A percentile compares a stretch with the other conserved stretches of the same genome.
Evolutionary conservation across 35 echinoderm and acorn worm species (phyloP).

Genomic region (Eucidaris tribuloides): DNA sequence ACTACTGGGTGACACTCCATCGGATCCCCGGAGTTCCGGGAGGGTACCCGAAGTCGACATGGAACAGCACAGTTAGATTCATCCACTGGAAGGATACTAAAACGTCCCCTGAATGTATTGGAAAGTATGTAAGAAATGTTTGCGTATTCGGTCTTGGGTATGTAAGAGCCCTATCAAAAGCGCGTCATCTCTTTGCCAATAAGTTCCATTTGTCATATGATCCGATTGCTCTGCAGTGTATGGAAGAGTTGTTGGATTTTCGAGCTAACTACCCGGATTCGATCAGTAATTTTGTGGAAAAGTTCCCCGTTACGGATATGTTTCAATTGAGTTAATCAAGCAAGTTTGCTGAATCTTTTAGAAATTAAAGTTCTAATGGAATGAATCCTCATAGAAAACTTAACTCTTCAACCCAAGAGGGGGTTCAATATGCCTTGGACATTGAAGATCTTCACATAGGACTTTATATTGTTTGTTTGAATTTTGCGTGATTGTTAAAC

Average conservation of each 20-base stretch:
- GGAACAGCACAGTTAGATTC: slow-evolving; percentile 20
- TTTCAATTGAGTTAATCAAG: too few species aligned
- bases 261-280: not conserved
- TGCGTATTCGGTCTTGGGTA: slow-evolving; percentile 62
- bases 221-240: slow-evolving; percentile 61
- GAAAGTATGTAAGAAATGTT: slow-evolving; percentile 37
- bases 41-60: slow-evolving; percentile 15
- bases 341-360: too few species aligned
- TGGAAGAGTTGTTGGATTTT: slow-evolving; percentile 54
- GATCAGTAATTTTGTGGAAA: not conserved
- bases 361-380: too few species aligned
- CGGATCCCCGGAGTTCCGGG: slow-evolving; percentile 35
- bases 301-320: slow-evolving; percentile 73
- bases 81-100: slow-evolving; percentile 16
- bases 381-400: too few species aligned
- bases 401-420: too few species aligned
- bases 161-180: slow-evolving; percentile 1
- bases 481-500: too few species aligned
- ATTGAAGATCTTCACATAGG: too few species aligned
- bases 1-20: slow-evolving; percentile 57
- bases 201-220: slow-evolving; percentile 68
- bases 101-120: slow-evolving; percentile 17
- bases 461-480: too few species aligned
- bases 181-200: slow-evolving; percentile 53
- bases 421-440: too few species aligned